Base-by-base conservation (phyloP, 2,888 invertebrate genomes). In the Eurytoma californica region DNA sequence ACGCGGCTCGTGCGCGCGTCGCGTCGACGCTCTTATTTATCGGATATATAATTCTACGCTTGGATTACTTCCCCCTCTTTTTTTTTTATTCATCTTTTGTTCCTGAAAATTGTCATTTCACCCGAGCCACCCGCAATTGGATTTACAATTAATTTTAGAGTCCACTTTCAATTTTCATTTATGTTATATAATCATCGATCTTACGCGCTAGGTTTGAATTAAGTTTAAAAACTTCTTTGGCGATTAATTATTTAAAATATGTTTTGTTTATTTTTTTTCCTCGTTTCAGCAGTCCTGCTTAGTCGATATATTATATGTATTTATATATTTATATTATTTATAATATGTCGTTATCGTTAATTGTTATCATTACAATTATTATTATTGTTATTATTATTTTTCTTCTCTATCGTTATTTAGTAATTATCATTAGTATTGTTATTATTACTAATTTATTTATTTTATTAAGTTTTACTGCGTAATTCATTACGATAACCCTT, bases 161-260 rank as follows among this genome's bases (percentile, higher is more conserved):
- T 88, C 87, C 88, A 89, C 89, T 89, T 89, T 89, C 89, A 89
- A 88, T 89, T 63, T 61, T 61, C 28, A 28, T 61, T 61, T 61
- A 77, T 63, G 63, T 76, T 76, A 60, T 77, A 81, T 82, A 84
- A 83, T 82, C 86, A 86, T 86, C 86, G 84, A 84, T 79, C 86
- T 89, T 88, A 88, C 83, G 82, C 75, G 73, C 88, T 88, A 89
- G 81, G 83, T 86, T 85, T 84, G 84, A 84, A 84, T 85, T 83
- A 83, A 85, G 83, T 86, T 88, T 86, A 88, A 88, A 88, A 89
- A 88, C 86, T 87, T 87, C 85, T 89, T 89, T 89, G 89, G 89
- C 89, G 88, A 87, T 87, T 89, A 89, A 87, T 89, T 89, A 89
- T 88, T 88, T 89, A 89, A 89, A 89, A 89, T 89, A 89, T 89